These are phyloP conservation scores for Drosophila nr. fundita DNA, from an alignment of 2,888 invertebrate genomes.

Conservation along the genomic window DNA sequence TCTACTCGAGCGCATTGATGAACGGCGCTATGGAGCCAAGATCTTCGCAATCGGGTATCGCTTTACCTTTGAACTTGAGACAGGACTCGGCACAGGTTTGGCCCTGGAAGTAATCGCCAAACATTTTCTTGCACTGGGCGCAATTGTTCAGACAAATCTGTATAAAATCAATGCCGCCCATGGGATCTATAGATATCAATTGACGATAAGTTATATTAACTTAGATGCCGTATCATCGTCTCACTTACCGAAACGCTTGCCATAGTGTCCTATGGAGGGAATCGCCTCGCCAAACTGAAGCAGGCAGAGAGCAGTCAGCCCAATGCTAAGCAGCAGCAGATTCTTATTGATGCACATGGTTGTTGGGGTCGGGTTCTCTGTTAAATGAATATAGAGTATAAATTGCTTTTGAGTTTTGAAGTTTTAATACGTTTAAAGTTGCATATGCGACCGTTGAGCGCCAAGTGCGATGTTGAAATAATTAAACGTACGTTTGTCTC, in stretches of 20 bases:
- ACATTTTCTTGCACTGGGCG: slow-evolving; percentile 95
- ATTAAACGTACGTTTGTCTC: slow-evolving; percentile 67
- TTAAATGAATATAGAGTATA: slow-evolving; percentile 17
- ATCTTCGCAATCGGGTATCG: slow-evolving; percentile 94
- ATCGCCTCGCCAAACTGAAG: slow-evolving; percentile 66
- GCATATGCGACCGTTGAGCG: slow-evolving; percentile 56
- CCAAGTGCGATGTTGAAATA: slow-evolving; percentile 66
- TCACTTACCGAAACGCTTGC: slow-evolving; percentile 83
- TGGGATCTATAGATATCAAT: slow-evolving; percentile 57
- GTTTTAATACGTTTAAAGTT: not conserved
- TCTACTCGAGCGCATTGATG: slow-evolving; percentile 87
- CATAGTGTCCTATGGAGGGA: slow-evolving; percentile 82
- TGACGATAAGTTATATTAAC: not conserved
- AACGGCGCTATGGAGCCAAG: slow-evolving; percentile 92
- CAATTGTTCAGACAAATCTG: slow-evolving; percentile 94
- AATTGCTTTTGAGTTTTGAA: not conserved
- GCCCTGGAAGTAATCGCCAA: slow-evolving; percentile 94
- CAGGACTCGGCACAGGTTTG: slow-evolving; percentile 94
- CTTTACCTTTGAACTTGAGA: slow-evolving; percentile 92
- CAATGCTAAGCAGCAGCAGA: slow-evolving; percentile 56
- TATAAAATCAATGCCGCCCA: slow-evolving; percentile 86
- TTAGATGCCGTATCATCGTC: rapidly evolving
- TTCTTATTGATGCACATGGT: slow-evolving; percentile 64
- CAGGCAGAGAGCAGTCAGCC: slow-evolving; percentile 60
- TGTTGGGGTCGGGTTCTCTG: slow-evolving; percentile 18